These are phyloP conservation scores for Lophura nycthemera DNA, from an alignment of 2,113 vertebrate genomes.

Conservation along the genomic window DNA sequence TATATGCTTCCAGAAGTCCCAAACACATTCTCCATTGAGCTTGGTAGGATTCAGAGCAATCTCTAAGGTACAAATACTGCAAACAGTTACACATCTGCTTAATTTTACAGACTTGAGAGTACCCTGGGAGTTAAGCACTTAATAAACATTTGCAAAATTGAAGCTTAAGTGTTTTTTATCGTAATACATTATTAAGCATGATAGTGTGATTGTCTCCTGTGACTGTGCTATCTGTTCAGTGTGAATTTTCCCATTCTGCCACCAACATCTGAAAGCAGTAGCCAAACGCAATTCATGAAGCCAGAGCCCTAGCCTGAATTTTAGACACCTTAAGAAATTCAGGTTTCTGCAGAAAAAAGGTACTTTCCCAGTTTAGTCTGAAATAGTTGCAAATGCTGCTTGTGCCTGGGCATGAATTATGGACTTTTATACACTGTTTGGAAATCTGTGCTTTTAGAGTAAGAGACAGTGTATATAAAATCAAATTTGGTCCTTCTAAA, in stretches of 20 bases:
- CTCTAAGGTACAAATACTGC: neutral
- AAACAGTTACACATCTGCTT: neutral
- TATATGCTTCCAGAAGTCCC: neutral
- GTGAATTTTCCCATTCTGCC: neutral
- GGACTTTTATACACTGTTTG: constrained; percentile 42
- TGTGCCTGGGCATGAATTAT: constrained; percentile 37
- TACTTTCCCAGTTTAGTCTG: neutral
- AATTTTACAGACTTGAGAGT: neutral
- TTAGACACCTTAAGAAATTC: neutral
- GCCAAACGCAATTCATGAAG: neutral
- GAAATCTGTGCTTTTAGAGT: constrained; percentile 59
- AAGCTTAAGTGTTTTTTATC: neutral
- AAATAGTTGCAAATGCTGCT: constrained; percentile 11
- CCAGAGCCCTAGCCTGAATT: neutral
- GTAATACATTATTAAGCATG: neutral
- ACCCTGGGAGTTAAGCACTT: neutral
- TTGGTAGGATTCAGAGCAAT: neutral
- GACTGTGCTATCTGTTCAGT: neutral
- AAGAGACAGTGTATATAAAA: constrained; percentile 38
- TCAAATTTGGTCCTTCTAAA: constrained; percentile 53
- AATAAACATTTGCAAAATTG: neutral
- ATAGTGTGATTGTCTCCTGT: neutral
- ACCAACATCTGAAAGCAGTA: neutral
- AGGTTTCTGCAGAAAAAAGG: neutral
- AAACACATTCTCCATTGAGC: neutral